Percentiles rank a stretch among this genome's conserved stretches.
Evolutionary conservation across 1,140 invertebrate genomes (phyloP).

Genomic region (Mercenaria mercenaria): DNA sequence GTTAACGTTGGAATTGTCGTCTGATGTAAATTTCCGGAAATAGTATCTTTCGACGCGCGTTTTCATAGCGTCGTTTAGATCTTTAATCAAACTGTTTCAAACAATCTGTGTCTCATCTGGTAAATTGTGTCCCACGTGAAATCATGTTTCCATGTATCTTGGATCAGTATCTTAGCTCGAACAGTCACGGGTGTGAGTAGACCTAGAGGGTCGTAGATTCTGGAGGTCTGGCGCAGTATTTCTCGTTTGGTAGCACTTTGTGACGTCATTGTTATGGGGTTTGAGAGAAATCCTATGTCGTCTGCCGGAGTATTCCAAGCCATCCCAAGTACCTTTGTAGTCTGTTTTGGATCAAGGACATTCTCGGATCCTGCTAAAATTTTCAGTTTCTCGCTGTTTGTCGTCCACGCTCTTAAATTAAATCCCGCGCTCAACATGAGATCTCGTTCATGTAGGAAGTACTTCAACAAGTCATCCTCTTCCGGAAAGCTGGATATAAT

Average conservation of each 20-base stretch:
- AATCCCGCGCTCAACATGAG: slow-evolving; percentile 43
- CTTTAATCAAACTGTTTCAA: neutral
- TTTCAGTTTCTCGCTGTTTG: slow-evolving; percentile 33
- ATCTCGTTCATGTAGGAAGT: neutral
- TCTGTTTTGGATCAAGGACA: slow-evolving; percentile 41
- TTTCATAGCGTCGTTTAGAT: neutral
- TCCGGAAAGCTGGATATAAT: slow-evolving; percentile 10
- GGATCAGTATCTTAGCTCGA: slow-evolving; percentile 60
- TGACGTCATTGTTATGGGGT: neutral
- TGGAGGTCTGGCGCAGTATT: slow-evolving; percentile 38
- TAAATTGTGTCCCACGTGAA: slow-evolving; percentile 60
- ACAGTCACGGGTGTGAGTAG: slow-evolving; percentile 57
- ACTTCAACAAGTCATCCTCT: neutral
- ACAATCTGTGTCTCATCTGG: neutral
- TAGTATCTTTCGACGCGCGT: slow-evolving; percentile 14
- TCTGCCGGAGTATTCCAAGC: neutral
- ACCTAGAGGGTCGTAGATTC: slow-evolving; percentile 66
- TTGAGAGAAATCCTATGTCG: neutral
- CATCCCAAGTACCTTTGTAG: slow-evolving; percentile 11
- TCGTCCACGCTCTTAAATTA: slow-evolving; percentile 51
- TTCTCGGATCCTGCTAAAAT: neutral
- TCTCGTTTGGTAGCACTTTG: slow-evolving; percentile 43
- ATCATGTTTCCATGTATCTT: slow-evolving; percentile 58
- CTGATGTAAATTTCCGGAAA: neutral
- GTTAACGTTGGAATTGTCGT: neutral